Evolutionary conservation across 1,140 invertebrate species (phyloP), one percentile per base, ranked within the genome.

Genomic region (Bombus affinis): DNA sequence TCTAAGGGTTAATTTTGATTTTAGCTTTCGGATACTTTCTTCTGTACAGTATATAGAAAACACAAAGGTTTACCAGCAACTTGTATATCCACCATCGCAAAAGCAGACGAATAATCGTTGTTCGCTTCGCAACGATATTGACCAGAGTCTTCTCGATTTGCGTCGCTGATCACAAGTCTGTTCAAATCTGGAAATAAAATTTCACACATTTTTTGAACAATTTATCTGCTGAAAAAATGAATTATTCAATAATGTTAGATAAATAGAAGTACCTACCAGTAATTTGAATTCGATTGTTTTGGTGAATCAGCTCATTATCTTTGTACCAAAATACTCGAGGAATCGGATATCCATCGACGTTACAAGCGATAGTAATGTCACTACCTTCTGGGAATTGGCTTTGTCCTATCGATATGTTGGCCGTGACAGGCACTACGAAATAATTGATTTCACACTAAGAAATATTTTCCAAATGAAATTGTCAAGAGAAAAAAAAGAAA

Each of bases 301-400:
- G 75, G 59, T 93, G 84, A 57, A 98, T 88, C 10, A 93, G 94
- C 57, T 95, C 92, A 66, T 96, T 96, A 92, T 98, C 97, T 94
- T 98, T 98, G 91, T 96, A 97, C 98, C 98, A 98, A 65, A 95
- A 94, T 0, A 98, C 96, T 81, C 95, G 94, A 9, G 98, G 97
- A 62, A 95, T 93, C 2, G 98, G 98, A 94, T 97, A 97, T 6
- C 98, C 98, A 75, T 97, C 96, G 22, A 97, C 97, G 13, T 96
- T 95, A 93, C 98, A 98, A n/a, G 95, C 95, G 68, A 98, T 95
- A 65, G 93, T 96, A 72, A 98, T 95, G 83, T 97, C 96, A 68
- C 96, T 96, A 71, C 97, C 97, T 72, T 96, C 95, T 4, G 96
- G 94, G 92, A 96, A 97, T 72, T 93, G 95, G 53, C 94, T 95